A percentile compares a stretch with the other conserved stretches of the same genome.
phyloP scores from a whole-genome alignment of 2,113 vertebrate species.

The Chamaea fasciata region DNA sequence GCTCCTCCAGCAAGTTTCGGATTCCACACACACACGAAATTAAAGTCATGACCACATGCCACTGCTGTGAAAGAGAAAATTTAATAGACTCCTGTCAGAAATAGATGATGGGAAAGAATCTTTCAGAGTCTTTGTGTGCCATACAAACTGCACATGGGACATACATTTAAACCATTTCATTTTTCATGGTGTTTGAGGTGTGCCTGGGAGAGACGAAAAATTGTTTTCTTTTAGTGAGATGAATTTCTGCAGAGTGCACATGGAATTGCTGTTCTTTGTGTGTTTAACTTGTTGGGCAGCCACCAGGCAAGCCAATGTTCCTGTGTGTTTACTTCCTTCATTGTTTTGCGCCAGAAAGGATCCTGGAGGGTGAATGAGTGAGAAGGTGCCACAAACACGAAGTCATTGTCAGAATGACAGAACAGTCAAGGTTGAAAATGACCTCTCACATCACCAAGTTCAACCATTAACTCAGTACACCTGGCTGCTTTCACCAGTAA shows the following conservation, averaged over 20 bases:
- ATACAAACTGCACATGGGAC: neutral
- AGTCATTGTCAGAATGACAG: neutral
- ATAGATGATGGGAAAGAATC: neutral
- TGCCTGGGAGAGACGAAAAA: neutral
- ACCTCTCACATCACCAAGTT: neutral
- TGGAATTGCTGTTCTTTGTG: neutral
- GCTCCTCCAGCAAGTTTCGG: neutral
- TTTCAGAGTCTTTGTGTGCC: neutral
- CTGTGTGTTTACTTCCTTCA: constrained; percentile 9
- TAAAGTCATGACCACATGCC: neutral
- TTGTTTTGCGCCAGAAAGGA: constrained; percentile 38
- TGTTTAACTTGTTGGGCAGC: neutral
- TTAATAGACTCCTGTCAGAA: neutral
- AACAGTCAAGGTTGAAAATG: neutral
- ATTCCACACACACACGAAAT: neutral
- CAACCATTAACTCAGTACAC: too few species aligned
- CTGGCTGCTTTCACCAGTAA: neutral
- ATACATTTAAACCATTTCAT: neutral
- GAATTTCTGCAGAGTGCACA: neutral
- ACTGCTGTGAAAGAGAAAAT: neutral
- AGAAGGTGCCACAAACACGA: constrained; percentile 25
- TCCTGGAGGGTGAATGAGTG: constrained; percentile 30
- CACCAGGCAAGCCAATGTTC: neutral
- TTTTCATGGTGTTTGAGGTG: neutral
- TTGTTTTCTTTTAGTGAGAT: neutral